Conservation (phyloP, 2,888 invertebrate genomes). For the Vannuccia rotundouncinata region DNA sequence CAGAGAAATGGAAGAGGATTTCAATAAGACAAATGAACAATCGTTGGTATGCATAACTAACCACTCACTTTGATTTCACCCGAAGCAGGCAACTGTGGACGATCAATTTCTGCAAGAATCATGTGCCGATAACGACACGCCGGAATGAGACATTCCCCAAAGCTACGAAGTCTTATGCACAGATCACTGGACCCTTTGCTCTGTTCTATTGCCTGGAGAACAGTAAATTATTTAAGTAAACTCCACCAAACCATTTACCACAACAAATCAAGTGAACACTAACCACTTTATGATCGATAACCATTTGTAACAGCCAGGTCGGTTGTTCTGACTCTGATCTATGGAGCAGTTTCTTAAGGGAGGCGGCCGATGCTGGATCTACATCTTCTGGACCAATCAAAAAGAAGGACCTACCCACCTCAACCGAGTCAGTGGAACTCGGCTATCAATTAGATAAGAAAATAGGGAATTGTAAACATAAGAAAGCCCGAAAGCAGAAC, state of each 20-base stretch:
- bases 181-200: constrained; percentile 22
- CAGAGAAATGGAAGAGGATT: not conserved
- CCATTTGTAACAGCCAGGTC: not conserved
- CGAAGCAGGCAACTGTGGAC: not conserved
- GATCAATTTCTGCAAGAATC: constrained; percentile 28
- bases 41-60: no score
- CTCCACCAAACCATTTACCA: not conserved
- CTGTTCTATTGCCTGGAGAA: not conserved
- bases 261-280: not conserved
- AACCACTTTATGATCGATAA: constrained; percentile 20
- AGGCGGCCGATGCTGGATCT: not conserved
- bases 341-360: not conserved
- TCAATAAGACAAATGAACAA: no score
- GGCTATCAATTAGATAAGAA: no score
- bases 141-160: constrained; percentile 10
- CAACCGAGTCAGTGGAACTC: not conserved
- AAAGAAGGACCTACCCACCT: not conserved
- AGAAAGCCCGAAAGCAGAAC: no score
- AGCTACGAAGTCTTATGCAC: not conserved
- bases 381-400: constrained; percentile 14
- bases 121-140: constrained; percentile 15
- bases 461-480: no score
- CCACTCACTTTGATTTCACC: constrained; percentile 19
- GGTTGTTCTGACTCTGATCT: not conserved
- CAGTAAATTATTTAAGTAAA: not conserved